These are phyloP conservation scores for Drosophila busckii DNA, from an alignment of 1,140 invertebrate species.

Conservation along the genomic window DNA sequence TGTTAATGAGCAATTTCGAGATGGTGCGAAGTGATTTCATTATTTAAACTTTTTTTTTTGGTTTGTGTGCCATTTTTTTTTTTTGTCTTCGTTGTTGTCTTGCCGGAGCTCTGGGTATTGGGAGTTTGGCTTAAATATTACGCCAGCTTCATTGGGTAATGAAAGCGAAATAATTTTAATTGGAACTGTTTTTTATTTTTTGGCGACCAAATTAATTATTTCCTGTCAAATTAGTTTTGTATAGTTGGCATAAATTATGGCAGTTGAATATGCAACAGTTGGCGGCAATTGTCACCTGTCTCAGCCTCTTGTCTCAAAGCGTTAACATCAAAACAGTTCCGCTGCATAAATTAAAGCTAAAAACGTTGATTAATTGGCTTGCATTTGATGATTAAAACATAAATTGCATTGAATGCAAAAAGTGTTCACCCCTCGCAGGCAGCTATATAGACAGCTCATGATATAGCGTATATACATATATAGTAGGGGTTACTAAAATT, in stretches of 20 bases:
- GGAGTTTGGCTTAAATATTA: constrained; percentile 39
- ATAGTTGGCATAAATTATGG: constrained; percentile 56
- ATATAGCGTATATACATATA: constrained; percentile 5
- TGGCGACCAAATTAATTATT: constrained; percentile 70
- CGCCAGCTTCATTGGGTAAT: constrained; percentile 61
- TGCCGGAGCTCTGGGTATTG: constrained; percentile 8
- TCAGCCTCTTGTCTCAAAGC: constrained; percentile 14
- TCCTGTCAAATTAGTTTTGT: constrained; percentile 72
- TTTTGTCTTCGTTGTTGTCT: constrained; percentile 33
- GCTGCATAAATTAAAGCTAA: constrained; percentile 63
- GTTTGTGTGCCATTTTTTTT: constrained; percentile 41
- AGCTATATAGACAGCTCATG: not conserved
- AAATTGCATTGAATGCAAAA: constrained; percentile 61
- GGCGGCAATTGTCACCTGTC: constrained; percentile 62
- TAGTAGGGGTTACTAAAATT: constrained; percentile 59
- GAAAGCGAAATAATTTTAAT: constrained; percentile 77
- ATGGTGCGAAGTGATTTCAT: constrained; percentile 79
- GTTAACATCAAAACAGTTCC: constrained; percentile 63
- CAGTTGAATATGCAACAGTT: constrained; percentile 57
- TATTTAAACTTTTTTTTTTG: constrained; percentile 72
- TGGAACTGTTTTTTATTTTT: constrained; percentile 39
- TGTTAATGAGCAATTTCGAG: constrained; percentile 79
- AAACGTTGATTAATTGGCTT: constrained; percentile 67
- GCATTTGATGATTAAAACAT: constrained; percentile 73
- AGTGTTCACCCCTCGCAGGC: constrained; percentile 16